Base-by-base conservation (phyloP, 2,113 vertebrate species). In the Mesembrinibis cayennensis region DNA sequence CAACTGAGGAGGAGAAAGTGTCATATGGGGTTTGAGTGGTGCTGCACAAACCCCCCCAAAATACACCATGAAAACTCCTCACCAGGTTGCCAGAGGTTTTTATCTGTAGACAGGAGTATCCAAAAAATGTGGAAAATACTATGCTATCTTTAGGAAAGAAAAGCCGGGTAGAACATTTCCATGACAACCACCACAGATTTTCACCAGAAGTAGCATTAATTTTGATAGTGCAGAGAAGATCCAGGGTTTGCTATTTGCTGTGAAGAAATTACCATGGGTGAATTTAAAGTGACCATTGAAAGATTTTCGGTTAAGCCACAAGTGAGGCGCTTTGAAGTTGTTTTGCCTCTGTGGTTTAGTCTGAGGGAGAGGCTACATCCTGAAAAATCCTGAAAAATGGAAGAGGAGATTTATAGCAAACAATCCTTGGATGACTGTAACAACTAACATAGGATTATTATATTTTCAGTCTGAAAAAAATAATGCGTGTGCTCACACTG, bases 91-190 rank as follows among this genome's bases (percentile, higher is more conserved):
- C 69, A 59, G 72, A 55, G 29, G 21, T 59, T 89, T 87, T 89
- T 78, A 10, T 78, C 47, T 82, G 7, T 62, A 66, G 61, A 71
- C 6, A 6, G 40, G 69, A 93, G 18, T 59, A 55, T 89, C 9
- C 20, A 58, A 80, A 80, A 83, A 58, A 18, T 9, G 12, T 79
- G 73, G 73, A 87, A 82, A 91, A 52, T 76, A 42, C 44, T 20
- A 3, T 76, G 65, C 69, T 95, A 74, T 95, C 83, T 93, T 89
- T 96, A 93, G 93, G 77, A 69, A 79, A 79, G 81, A 89, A 93
- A 91, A 79, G 61, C 91, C 82, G 87, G 19, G 44, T 94, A 87
- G 87, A 93, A 72, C 56, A 93, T 97, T 97, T 91, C 95, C 93
- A 95, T 96, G 95, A 85, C 91, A 91, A 96, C 95, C 82, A 72